Conservation (phyloP, 2,113 vertebrate genomes). For the Seriola dumerili region DNA sequence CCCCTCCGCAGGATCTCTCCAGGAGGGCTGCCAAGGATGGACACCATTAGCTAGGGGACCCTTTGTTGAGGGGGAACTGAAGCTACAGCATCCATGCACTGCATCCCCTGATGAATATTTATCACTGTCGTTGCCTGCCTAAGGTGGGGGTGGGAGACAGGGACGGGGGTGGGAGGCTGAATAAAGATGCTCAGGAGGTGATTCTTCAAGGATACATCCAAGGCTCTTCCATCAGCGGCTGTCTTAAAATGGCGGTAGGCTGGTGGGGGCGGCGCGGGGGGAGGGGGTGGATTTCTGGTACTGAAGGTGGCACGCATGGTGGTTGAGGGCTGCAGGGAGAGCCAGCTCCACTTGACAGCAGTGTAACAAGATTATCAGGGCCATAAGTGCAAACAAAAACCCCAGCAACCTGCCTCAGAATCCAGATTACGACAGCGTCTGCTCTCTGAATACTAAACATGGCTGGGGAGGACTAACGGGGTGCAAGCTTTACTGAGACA, state of each 20-base stretch:
- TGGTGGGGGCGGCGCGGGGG: slow-evolving; percentile 5
- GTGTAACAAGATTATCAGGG: slow-evolving; percentile 82
- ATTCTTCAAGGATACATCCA: slow-evolving; percentile 82
- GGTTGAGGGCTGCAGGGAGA: slow-evolving; percentile 69
- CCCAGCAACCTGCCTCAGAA: slow-evolving; percentile 72
- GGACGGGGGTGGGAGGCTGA: slow-evolving; percentile 60
- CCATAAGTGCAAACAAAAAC: slow-evolving; percentile 80
- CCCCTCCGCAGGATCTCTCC: slow-evolving; percentile 67
- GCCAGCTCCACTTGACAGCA: slow-evolving; percentile 80
- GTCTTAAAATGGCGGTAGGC: slow-evolving; percentile 78
- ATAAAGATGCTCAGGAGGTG: slow-evolving; percentile 81
- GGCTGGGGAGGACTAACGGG: slow-evolving; percentile 69
- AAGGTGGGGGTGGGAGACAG: slow-evolving; percentile 68
- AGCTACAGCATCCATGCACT: slow-evolving; percentile 60
- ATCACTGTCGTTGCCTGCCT: slow-evolving; percentile 71
- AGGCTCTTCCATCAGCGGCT: slow-evolving; percentile 77
- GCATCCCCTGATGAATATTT: slow-evolving; percentile 77
- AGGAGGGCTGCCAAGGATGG: slow-evolving; percentile 73
- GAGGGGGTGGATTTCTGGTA: slow-evolving; percentile 50
- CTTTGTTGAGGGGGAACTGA: slow-evolving; percentile 74
- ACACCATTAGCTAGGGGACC: slow-evolving; percentile 75
- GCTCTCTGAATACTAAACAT: slow-evolving; percentile 77
- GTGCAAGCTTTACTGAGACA: slow-evolving; percentile 59
- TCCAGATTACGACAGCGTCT: slow-evolving; percentile 72
- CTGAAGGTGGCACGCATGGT: slow-evolving; percentile 70